Conservation (phyloP, 2,113 vertebrate genomes). For the Zapornia atra region DNA sequence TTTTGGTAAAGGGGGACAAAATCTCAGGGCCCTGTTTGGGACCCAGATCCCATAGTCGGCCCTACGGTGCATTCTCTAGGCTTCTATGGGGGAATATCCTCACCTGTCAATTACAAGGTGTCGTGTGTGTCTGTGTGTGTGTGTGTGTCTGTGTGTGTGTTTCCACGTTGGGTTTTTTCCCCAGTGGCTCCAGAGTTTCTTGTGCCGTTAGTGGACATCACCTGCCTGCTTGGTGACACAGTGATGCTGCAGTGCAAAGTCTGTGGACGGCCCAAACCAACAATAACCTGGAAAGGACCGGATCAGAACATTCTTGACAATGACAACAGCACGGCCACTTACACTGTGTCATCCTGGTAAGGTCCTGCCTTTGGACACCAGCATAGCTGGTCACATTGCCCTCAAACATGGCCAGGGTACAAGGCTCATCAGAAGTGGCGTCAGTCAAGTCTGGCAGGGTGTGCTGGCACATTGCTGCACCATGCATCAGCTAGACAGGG, state of each 20-base stretch:
- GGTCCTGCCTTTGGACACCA: background rate
- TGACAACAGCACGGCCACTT: conserved; percentile 80
- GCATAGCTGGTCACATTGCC: background rate
- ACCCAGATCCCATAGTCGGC: background rate
- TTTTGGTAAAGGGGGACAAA: background rate
- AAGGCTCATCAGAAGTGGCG: background rate
- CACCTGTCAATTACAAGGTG: background rate
- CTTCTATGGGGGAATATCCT: background rate
- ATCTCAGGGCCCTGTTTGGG: background rate
- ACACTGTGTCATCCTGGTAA: conserved; percentile 77
- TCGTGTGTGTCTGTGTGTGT: background rate
- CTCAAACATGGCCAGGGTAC: background rate
- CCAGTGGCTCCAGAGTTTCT: conserved; percentile 97
- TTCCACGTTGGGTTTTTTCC: background rate
- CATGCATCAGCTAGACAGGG: background rate
- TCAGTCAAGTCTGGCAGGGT: background rate
- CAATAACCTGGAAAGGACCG: conserved; percentile 90
- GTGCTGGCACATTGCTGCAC: background rate
- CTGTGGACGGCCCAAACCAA: conserved; percentile 93
- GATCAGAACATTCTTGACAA: conserved; percentile 91
- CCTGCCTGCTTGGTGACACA: conserved; percentile 92
- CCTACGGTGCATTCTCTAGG: background rate
- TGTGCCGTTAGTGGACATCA: conserved; percentile 89
- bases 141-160: too few species aligned
- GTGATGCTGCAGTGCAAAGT: conserved; percentile 94